phyloP scores from a whole-genome alignment of 2,888 invertebrate genomes.

The Galerucella pusilla region DNA sequence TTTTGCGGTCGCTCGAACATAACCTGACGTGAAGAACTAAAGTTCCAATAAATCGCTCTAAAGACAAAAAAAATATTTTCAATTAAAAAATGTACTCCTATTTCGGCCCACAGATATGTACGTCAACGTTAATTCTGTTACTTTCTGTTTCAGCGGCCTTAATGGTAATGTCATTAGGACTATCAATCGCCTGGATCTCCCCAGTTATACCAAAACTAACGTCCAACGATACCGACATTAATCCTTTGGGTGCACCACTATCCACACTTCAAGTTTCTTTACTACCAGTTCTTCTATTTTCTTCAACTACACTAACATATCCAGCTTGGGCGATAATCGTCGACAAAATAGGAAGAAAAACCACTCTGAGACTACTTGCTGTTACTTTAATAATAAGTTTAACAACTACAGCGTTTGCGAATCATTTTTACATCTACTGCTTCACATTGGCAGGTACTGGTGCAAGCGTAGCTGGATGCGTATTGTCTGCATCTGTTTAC shows the following conservation, averaged over 20 bases:
- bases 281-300: constrained; percentile 65
- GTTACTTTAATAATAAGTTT: constrained; percentile 72
- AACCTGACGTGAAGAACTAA: too few species aligned
- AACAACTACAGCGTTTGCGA: constrained; percentile 45
- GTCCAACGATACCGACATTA: constrained; percentile 45
- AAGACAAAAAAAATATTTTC: too few species aligned
- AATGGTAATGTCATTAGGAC: neutral
- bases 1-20: too few species aligned
- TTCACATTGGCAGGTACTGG: constrained; percentile 55
- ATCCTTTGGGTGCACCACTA: constrained; percentile 58
- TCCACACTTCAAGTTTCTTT: constrained; percentile 63
- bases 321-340: constrained; percentile 75
- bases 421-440: constrained; percentile 58
- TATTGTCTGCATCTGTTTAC: constrained; percentile 78
- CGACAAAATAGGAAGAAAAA: constrained; percentile 75
- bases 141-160: neutral
- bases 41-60: too few species aligned
- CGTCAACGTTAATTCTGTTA: too few species aligned
- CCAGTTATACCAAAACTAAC: constrained; percentile 47
- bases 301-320: constrained; percentile 70
- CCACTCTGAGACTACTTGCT: constrained; percentile 72
- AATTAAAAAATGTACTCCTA: too few species aligned
- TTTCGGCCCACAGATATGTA: too few species aligned
- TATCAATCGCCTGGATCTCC: constrained; percentile 58
- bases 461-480: constrained; percentile 62